A percentile compares a stretch with the other conserved stretches of the same genome.
These are phyloP conservation scores for Drosophila pruinosa DNA, from an alignment of 1,140 invertebrate genomes.

Conservation along the genomic window DNA sequence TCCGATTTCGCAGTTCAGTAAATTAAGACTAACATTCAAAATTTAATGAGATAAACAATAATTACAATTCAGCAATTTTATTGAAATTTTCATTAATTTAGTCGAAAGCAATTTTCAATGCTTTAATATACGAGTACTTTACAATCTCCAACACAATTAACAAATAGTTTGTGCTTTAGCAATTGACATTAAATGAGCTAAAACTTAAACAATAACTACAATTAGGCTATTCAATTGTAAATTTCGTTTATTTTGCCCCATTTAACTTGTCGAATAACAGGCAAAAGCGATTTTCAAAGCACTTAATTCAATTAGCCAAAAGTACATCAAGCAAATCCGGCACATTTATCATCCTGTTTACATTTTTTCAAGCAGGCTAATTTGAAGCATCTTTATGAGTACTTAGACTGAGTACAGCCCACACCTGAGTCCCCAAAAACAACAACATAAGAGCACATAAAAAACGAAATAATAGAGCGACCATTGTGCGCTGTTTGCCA, in stretches of 20 bases:
- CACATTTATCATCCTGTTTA: conserved; percentile 53
- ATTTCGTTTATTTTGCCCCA: neutral
- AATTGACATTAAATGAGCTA: neutral
- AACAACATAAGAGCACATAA: neutral
- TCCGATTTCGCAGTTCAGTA: too few species aligned
- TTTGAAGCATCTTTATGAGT: conserved; percentile 57
- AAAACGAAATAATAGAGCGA: neutral
- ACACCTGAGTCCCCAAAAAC: conserved; percentile 54
- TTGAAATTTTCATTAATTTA: too few species aligned
- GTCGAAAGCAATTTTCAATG: too few species aligned
- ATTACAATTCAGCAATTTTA: too few species aligned
- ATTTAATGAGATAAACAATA: too few species aligned
- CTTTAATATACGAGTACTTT: too few species aligned
- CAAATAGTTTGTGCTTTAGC: neutral
- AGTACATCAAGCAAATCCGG: conserved; percentile 50
- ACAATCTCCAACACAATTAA: neutral
- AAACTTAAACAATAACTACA: neutral
- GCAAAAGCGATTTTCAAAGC: neutral
- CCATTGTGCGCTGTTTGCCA: neutral
- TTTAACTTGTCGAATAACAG: neutral
- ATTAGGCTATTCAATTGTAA: neutral
- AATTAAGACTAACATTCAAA: too few species aligned
- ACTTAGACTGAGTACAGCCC: conserved; percentile 48
- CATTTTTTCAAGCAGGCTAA: conserved; percentile 43
- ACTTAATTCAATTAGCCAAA: conserved; percentile 34